Percentiles rank a stretch among this genome's conserved stretches.
These are phyloP conservation scores for Proterorhinus semilunaris DNA, from an alignment of 2,113 vertebrate genomes.

Conservation along the genomic window DNA sequence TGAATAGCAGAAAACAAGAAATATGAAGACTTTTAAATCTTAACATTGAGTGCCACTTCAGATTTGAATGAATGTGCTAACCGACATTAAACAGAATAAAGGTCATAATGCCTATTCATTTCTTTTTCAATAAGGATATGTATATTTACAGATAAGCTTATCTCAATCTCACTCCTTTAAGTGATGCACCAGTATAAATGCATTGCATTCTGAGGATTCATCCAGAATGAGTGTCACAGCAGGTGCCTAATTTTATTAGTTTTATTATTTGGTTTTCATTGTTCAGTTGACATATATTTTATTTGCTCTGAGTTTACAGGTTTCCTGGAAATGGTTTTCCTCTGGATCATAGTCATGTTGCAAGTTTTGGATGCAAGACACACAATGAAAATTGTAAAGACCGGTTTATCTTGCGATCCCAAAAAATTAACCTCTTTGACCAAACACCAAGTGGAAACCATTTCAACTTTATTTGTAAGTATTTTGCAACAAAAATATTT, in stretches of 20 bases:
- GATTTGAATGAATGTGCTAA: not conserved
- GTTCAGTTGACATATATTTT: not conserved
- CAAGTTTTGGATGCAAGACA: constrained; percentile 5
- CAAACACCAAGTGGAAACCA: not conserved
- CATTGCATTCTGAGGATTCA: not conserved
- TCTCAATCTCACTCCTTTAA: not conserved
- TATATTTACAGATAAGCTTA: not conserved
- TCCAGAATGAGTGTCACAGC: not conserved
- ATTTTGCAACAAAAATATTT: too few species aligned
- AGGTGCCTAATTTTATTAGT: not conserved
- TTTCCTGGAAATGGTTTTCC: constrained; percentile 1
- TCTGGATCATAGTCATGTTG: constrained; percentile 36
- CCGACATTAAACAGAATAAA: not conserved
- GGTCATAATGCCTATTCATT: not conserved
- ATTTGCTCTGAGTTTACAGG: constrained; percentile 26
- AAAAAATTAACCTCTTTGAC: constrained; percentile 23
- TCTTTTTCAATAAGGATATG: not conserved
- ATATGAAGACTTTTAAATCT: not conserved
- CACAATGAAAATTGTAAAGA: not conserved
- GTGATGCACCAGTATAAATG: not conserved
- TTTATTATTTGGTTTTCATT: not conserved
- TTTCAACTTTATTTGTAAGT: constrained; percentile 51
- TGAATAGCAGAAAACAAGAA: not conserved
- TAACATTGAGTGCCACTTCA: not conserved
- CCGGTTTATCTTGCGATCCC: not conserved